Evolutionary conservation across 2,797 vertebrate genomes (phyloP), one percentile per base, ranked within the genome.

Genomic region (Phaenicophaeus curvirostris): DNA sequence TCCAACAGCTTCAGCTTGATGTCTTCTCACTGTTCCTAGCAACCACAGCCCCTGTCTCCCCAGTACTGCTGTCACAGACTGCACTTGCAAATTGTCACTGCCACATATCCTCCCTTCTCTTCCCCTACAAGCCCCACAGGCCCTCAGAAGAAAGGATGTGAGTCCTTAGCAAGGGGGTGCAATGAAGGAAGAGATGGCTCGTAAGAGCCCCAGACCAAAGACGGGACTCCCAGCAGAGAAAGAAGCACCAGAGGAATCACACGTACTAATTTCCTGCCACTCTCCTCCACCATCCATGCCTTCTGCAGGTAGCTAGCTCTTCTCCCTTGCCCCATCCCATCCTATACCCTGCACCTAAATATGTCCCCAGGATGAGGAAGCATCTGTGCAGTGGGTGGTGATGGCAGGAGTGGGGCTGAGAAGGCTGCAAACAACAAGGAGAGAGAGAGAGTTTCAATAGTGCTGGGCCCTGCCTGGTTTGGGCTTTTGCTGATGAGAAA

Each of bases 181-280:
- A 79, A 33, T 9, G 24, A n/a, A 78, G 23, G 23, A 0, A 39
- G 41, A 61, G 7, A 37, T 8, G 12, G 25, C 9, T 71, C 0
- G 0, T 13, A 67, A 0, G 0, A 80, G n/a, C 11, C 54, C 50
- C 53, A 48, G 18, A 42, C 13, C n/a, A 54, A 44, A 78, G 18
- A 4, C 12, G 7, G 8, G 30, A 68, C 27, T 59, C 11, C 7
- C 62, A 58, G 57, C 13, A 5, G 50, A 82, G n/a, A 94, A 85
- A 69, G 31, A 69, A 76, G 25, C 20, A 77, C 11, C 21, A 51
- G 7, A 28, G 8, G 4, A 89, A 80, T 33, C 13, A 48, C 6
- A 67, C 8, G n/a, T 16, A 39, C 19, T 71, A 28, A 33, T 41
- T 73, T 74, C 44, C 59, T 79, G 35, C 35, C 28, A 16, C 53